Evolutionary conservation across 2,113 vertebrate genomes (phyloP).

Genomic region (Cyphomyrus plagiostoma): DNA sequence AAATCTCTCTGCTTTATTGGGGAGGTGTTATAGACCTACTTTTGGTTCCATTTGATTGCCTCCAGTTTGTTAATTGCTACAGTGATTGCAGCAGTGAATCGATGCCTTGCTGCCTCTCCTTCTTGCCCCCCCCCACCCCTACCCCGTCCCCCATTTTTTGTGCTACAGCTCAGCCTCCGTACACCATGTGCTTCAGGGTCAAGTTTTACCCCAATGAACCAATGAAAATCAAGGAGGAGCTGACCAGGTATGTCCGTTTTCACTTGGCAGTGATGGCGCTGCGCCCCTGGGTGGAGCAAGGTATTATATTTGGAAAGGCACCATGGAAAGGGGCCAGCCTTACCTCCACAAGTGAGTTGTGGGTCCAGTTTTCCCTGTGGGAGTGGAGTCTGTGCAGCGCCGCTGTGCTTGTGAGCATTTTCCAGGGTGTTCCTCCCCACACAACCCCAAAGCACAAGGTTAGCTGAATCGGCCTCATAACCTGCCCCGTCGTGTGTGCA

Average conservation of each 20-base stretch:
- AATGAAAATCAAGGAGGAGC: constrained; percentile 98
- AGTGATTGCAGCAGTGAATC: background rate
- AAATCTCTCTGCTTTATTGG: background rate
- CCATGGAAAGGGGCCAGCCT: background rate
- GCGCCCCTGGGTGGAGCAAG: background rate
- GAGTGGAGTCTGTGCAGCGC: background rate
- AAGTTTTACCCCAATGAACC: constrained; percentile 98
- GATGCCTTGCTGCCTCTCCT: background rate
- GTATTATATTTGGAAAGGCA: background rate
- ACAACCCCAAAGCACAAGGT: background rate
- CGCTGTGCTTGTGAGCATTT: background rate
- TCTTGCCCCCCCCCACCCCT: background rate
- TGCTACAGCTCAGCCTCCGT: constrained; percentile 84
- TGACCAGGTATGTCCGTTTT: constrained; percentile 80
- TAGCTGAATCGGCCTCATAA: background rate
- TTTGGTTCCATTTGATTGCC: background rate
- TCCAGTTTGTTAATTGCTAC: background rate
- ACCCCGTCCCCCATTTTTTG: background rate
- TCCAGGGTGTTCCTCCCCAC: background rate
- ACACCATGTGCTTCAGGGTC: constrained; percentile 98
- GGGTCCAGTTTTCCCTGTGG: background rate
- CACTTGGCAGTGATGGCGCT: background rate
- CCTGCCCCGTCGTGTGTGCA: background rate
- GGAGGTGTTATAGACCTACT: background rate
- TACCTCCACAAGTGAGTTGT: background rate